Evolutionary conservation across 2,888 invertebrate species (phyloP).

Genomic region (Machimus atricapillus): DNA sequence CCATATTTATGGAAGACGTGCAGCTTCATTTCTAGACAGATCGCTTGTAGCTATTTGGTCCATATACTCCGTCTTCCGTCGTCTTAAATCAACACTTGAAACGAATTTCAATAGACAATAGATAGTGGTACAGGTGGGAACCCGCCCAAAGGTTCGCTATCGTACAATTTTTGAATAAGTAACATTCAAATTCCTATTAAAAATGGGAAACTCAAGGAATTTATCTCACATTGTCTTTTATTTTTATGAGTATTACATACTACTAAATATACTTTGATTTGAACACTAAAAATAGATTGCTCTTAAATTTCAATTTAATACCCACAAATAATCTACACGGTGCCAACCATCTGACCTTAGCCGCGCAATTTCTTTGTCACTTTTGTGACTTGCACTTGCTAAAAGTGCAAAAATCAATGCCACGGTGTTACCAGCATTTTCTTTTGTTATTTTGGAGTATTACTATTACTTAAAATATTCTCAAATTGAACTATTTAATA

Average conservation of each 20-base stretch:
- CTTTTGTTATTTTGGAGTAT: not conserved
- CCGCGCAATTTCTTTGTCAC: not conserved
- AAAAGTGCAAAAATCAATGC: not conserved
- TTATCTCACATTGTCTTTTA: conserved; percentile 4
- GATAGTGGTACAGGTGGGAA: not conserved
- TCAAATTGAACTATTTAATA: not conserved
- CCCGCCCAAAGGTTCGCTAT: not conserved
- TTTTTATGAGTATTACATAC: not conserved
- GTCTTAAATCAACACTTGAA: not conserved
- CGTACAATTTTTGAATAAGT: not conserved
- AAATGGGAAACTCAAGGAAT: conserved; percentile 9
- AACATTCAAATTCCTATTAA: not conserved
- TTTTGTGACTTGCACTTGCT: not conserved
- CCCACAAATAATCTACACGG: not conserved
- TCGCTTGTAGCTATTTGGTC: not conserved
- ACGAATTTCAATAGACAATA: not conserved
- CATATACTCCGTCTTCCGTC: not conserved
- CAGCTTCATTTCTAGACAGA: not conserved
- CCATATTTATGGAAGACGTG: not conserved
- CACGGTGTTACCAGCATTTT: not conserved
- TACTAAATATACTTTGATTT: not conserved
- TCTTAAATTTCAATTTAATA: not conserved
- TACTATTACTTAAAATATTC: not conserved
- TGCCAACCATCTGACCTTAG: not conserved
- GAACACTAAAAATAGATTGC: not conserved